Conservation (phyloP, 2,888 invertebrate genomes). For the Drosophila cyrtoloma region DNA sequence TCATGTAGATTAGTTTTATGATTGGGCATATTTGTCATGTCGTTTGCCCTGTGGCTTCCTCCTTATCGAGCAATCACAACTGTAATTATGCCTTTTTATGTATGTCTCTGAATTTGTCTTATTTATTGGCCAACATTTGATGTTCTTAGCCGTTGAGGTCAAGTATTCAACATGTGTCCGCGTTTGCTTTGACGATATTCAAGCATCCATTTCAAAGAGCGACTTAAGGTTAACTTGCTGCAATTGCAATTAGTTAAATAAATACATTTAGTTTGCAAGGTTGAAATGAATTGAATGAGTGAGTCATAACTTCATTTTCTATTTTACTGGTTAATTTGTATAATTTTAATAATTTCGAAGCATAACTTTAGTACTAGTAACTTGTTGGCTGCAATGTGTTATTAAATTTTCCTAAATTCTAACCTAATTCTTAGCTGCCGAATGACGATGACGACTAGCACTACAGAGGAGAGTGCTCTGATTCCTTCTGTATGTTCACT, state of each 20-base stretch:
- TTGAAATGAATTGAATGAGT: neutral
- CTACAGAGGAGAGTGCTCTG: neutral
- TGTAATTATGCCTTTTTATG: conserved; percentile 58
- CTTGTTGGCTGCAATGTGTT: too few species aligned
- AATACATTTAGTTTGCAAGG: neutral
- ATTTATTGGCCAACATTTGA: conserved; percentile 34
- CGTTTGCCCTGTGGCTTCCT: conserved; percentile 1
- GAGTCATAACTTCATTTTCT: neutral
- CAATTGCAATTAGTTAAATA: neutral
- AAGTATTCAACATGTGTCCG: neutral
- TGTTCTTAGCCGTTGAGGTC: conserved; percentile 10
- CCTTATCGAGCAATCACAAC: conserved; percentile 41
- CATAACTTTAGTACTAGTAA: neutral
- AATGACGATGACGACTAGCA: neutral
- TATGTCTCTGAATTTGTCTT: conserved; percentile 15
- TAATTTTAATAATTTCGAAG: neutral
- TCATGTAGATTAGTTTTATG: conserved; percentile 78
- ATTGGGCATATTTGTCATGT: conserved; percentile 71
- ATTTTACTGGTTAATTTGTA: neutral
- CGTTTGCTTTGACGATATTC: too few species aligned
- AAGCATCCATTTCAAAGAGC: neutral
- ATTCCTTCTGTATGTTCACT: neutral
- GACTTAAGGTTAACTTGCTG: neutral
- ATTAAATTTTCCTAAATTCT: neutral
- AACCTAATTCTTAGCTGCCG: too few species aligned